A percentile compares a stretch with the other conserved stretches of the same genome.
phyloP scores from a whole-genome alignment of 1,140 invertebrate species.

The Drosophila chauvacae region DNA sequence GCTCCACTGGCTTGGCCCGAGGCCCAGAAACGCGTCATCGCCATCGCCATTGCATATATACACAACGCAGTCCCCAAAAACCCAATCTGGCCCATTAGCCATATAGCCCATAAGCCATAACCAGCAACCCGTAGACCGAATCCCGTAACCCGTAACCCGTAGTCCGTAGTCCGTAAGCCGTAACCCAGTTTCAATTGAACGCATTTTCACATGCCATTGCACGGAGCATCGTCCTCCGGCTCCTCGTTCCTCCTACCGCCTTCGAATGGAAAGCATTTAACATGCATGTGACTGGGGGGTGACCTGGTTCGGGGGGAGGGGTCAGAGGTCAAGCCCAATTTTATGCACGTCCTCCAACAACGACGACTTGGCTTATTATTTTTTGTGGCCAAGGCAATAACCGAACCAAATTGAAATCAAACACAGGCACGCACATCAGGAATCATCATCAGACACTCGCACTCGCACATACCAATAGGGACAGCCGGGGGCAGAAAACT shows the following conservation, averaged over 20 bases:
- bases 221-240: constrained; percentile 27
- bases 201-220: constrained; percentile 79
- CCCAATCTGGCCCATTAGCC: constrained; percentile 73
- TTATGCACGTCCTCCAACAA: constrained; percentile 46
- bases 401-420: constrained; percentile 78
- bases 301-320: background rate
- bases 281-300: constrained; percentile 35
- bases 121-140: constrained; percentile 46
- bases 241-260: background rate
- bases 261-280: constrained; percentile 42
- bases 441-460: constrained; percentile 42
- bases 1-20: background rate
- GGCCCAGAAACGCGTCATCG: constrained; percentile 11
- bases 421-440: constrained; percentile 52
- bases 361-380: constrained; percentile 71
- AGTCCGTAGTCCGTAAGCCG: constrained; percentile 42
- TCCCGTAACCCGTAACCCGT: constrained; percentile 10
- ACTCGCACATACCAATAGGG: constrained; percentile 9
- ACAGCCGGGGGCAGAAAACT: background rate
- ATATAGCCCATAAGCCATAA: constrained; percentile 71
- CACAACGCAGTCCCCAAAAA: constrained; percentile 27
- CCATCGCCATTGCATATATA: background rate
- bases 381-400: constrained; percentile 76
- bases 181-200: constrained; percentile 81
- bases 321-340: constrained; percentile 47